A percentile compares a stretch with the other conserved stretches of the same genome.
Evolutionary conservation across 2,113 vertebrate genomes (phyloP).

Genomic region (Tyto alba): DNA sequence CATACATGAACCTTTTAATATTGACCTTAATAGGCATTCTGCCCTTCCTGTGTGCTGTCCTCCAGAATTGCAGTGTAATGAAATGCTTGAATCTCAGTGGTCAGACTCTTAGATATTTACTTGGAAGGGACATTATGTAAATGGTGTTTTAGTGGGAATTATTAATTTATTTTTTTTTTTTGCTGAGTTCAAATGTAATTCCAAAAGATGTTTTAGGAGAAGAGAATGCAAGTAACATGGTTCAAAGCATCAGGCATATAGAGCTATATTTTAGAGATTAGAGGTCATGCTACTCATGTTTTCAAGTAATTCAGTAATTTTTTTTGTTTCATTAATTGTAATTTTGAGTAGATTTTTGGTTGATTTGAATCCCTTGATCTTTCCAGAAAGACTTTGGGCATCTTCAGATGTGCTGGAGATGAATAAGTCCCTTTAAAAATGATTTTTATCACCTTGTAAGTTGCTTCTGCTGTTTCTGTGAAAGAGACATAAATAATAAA

Average conservation of each 20-base stretch:
- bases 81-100: not conserved
- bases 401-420: not conserved
- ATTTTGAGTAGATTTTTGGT: not conserved
- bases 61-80: not conserved
- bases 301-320: not conserved
- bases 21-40: not conserved
- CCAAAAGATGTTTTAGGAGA: not conserved
- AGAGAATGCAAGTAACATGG: fast-evolving
- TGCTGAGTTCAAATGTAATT: not conserved
- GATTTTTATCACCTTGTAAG: not conserved
- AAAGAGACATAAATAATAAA: not conserved
- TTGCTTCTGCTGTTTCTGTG: not conserved
- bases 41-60: not conserved
- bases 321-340: not conserved
- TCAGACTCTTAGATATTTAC: not conserved
- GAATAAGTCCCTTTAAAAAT: not conserved
- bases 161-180: not conserved
- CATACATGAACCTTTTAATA: not conserved
- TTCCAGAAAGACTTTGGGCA: not conserved
- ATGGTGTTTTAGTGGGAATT: not conserved
- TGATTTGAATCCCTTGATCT: not conserved
- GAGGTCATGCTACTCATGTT: not conserved
- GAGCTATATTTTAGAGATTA: not conserved
- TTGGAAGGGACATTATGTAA: not conserved
- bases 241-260: not conserved